These are phyloP conservation scores for Oithona nana DNA, from an alignment of 2,888 invertebrate species.

Conservation along the genomic window DNA sequence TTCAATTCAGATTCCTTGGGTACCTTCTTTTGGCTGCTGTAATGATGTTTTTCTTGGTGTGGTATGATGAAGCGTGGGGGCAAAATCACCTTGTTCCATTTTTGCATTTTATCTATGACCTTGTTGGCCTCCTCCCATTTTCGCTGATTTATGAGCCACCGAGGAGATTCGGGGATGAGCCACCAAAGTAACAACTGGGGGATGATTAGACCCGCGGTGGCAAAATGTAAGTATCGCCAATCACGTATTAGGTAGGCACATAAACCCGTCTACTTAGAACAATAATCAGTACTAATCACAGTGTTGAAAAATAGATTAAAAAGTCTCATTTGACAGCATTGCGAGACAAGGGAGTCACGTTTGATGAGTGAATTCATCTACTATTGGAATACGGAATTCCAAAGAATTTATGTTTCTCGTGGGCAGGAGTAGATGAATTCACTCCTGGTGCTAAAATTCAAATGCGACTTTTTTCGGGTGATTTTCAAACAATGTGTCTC, in stretches of 20 bases:
- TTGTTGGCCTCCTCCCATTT: neutral
- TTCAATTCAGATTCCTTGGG: neutral
- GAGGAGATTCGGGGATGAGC: neutral
- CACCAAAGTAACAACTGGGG: neutral
- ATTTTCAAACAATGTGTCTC: neutral
- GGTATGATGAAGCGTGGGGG: neutral
- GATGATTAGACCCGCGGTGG: neutral
- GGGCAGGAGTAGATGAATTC: no score
- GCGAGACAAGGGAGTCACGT: no score
- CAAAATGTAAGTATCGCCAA: neutral
- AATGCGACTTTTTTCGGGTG: no score
- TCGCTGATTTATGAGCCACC: neutral
- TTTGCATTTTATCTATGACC: neutral
- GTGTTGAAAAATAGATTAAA: no score
- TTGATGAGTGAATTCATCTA: no score
- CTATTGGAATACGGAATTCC: no score
- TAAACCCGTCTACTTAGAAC: neutral
- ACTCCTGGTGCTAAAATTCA: no score
- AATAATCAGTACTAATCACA: no score
- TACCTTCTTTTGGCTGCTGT: neutral
- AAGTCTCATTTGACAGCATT: no score
- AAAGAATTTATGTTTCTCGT: no score
- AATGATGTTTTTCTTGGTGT: neutral
- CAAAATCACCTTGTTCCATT: neutral
- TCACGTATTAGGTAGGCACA: neutral